Base-by-base conservation (phyloP, 2,113 vertebrate genomes). In the human region DNA sequence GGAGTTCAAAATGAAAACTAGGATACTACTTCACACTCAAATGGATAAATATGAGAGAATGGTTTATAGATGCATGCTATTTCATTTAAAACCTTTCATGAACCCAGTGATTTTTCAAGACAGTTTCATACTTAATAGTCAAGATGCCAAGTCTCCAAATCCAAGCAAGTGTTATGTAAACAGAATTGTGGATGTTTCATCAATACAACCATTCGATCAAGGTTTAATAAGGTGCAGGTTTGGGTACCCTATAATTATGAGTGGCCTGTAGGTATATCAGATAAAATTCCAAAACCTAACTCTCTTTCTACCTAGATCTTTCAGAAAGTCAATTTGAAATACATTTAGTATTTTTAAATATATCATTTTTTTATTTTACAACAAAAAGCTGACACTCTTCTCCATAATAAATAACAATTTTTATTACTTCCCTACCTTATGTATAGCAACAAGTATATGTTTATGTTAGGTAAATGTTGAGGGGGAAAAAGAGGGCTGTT, bases 131-230 rank as follows among this genome's bases (percentile, higher is more conserved):
- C 3, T 70, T 68, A 72, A 45, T 18, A 95, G 85, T 79, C 93
- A 98, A 97, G 76, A 73, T 9, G 25, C n/a, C 81, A 97, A 95
- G 86, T 94, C 84, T 95, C 3, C 92, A 90, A 91, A 78, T 20
- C 23, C 25, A 94, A 75, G 2, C n/a, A 48, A n/a, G 75, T 82
- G 72, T 72, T 95, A 68, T 5, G 1, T 66, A 92, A 94, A 97
- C 40, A 93, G 23, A 80, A 90, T 80, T 90, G 40, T 8, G 55
- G 32, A 93, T 95, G 70, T 89, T 95, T 89, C 94, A 91, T 90
- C 70, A 97, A 75, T 76, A 82, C 97, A 95, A 79, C 55, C 25
- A 91, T 14, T 70, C 48, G 93, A 94, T 86, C 93, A 97, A 93
- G 86, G 1, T 38, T 61, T 1, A 72, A 2, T 72, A 80, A 93